Percentiles rank a stretch among this genome's conserved stretches.
These are phyloP conservation scores for Babylonia areolata DNA, from an alignment of 1,140 invertebrate genomes.

Conservation along the genomic window DNA sequence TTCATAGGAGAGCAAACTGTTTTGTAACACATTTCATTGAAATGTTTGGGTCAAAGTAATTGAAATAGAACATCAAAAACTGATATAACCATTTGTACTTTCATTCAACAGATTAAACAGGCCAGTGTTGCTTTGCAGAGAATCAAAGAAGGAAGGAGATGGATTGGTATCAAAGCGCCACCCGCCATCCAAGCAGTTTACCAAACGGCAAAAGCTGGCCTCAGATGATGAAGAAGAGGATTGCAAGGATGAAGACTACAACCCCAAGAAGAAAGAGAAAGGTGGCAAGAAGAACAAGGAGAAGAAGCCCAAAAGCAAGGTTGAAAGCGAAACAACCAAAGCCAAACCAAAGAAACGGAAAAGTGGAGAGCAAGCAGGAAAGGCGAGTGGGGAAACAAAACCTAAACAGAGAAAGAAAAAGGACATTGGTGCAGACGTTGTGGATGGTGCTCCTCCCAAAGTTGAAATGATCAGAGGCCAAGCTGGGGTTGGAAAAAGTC, in stretches of 20 bases:
- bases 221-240: conserved; percentile 24
- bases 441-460: background rate
- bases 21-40: no score
- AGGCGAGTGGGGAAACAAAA: conserved; percentile 34
- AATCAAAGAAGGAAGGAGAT: conserved; percentile 65
- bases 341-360: conserved; percentile 27
- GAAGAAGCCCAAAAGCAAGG: conserved; percentile 28
- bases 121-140: conserved; percentile 50
- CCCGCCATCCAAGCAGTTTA: conserved; percentile 64
- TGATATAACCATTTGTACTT: no score
- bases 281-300: conserved; percentile 17
- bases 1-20: no score
- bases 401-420: conserved; percentile 48
- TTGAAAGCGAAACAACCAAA: conserved; percentile 8
- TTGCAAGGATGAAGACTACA: conserved; percentile 12
- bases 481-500: background rate
- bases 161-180: conserved; percentile 71
- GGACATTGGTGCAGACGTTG: background rate
- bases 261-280: conserved; percentile 21
- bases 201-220: conserved; percentile 29
- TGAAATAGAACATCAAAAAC: no score
- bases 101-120: background rate
- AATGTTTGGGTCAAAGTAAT: no score
- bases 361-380: background rate
- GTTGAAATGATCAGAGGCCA: background rate